These are phyloP conservation scores for Aulostomus chinensis DNA, from an alignment of 2,797 vertebrate genomes.

Conservation along the genomic window DNA sequence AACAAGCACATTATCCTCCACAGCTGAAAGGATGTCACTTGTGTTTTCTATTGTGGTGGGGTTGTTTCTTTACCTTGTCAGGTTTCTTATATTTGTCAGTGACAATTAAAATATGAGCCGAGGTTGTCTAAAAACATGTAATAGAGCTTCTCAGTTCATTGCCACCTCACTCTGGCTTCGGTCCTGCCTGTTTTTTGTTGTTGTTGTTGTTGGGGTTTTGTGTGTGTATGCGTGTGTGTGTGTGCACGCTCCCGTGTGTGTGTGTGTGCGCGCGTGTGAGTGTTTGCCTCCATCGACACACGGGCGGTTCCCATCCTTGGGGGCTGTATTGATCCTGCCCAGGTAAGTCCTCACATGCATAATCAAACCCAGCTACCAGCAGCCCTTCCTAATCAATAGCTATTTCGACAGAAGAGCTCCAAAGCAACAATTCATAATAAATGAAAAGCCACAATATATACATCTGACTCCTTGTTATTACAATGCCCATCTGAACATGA, in stretches of 20 bases:
- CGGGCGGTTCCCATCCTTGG: constrained; percentile 55
- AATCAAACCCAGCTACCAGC: constrained; percentile 67
- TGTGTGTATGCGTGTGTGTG: no score
- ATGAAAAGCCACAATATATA: constrained; percentile 64
- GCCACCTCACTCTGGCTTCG: no score
- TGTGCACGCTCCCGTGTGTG: no score
- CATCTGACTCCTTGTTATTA: constrained; percentile 73
- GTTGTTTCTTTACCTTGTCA: constrained; percentile 48
- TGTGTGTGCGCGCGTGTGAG: constrained; percentile 4
- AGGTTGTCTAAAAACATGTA: no score
- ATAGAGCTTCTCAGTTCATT: no score
- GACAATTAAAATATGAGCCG: constrained; percentile 25
- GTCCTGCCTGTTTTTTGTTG: constrained; percentile 3
- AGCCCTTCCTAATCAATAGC: constrained; percentile 73
- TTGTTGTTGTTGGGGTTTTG: no score
- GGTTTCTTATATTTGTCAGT: no score
- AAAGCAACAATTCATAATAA: constrained; percentile 72
- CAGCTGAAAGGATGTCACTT: constrained; percentile 45
- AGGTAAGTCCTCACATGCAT: constrained; percentile 72
- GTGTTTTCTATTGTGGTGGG: constrained; percentile 38
- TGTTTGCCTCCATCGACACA: constrained; percentile 27
- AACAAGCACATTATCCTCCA: constrained; percentile 22
- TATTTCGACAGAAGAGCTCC: constrained; percentile 63
- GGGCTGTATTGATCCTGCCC: constrained; percentile 60
- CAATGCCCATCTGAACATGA: constrained; percentile 66